A percentile compares a stretch with the other conserved stretches of the same genome.
These are phyloP conservation scores for Cephus sareptanus DNA, from an alignment of 2,888 invertebrate species.

Conservation along the genomic window DNA sequence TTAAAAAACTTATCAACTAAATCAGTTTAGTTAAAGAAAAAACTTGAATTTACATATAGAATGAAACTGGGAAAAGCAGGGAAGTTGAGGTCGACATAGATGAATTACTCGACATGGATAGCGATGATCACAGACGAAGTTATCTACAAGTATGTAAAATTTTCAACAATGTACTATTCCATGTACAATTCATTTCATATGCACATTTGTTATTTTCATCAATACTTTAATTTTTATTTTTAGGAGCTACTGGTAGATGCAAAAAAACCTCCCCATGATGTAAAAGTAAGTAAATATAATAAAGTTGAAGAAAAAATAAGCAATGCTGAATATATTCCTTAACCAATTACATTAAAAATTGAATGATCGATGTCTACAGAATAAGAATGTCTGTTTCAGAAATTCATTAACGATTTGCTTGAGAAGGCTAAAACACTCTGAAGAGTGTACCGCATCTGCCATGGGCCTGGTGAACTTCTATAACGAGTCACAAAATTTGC, in stretches of 20 bases:
- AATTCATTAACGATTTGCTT: slow-evolving; percentile 90
- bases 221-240: slow-evolving; percentile 49
- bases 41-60: slow-evolving; percentile 56
- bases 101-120: slow-evolving; percentile 94
- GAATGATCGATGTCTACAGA: background rate
- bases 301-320: background rate
- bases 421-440: slow-evolving; percentile 91
- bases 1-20: background rate
- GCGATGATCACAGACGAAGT: slow-evolving; percentile 84
- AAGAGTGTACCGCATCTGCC: slow-evolving; percentile 50
- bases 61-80: slow-evolving; percentile 70
- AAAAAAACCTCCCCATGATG: slow-evolving; percentile 88
- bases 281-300: slow-evolving; percentile 76
- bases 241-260: slow-evolving; percentile 84
- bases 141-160: slow-evolving; percentile 77
- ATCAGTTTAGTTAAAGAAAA: background rate
- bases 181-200: background rate
- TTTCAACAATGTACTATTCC: background rate
- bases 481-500: slow-evolving; percentile 47
- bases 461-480: slow-evolving; percentile 32
- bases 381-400: slow-evolving; percentile 71
- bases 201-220: background rate
- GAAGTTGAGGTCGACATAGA: slow-evolving; percentile 95
- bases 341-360: too few species aligned
- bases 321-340: background rate